Conservation (phyloP, 2,888 invertebrate species). For the Catocala fraxini region DNA sequence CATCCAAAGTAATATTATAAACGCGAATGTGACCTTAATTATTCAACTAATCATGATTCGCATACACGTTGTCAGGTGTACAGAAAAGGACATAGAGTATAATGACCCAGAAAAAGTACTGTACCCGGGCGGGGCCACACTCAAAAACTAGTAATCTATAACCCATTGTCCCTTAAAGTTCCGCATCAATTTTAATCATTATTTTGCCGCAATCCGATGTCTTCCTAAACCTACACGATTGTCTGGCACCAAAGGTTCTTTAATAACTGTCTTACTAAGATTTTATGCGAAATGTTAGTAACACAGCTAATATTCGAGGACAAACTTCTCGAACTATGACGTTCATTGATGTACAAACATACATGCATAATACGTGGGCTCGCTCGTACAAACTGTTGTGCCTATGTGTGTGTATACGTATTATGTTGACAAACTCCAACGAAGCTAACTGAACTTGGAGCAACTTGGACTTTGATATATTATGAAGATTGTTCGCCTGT, state of each 20-base stretch:
- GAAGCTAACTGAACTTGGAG: conserved; percentile 50
- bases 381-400: conserved; percentile 19
- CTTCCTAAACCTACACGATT: too few species aligned
- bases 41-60: too few species aligned
- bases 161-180: too few species aligned
- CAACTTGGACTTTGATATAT: conserved; percentile 59
- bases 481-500: conserved; percentile 54
- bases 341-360: conserved; percentile 5
- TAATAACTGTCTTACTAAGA: background rate
- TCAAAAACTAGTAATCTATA: too few species aligned
- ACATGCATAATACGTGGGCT: conserved; percentile 9
- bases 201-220: too few species aligned
- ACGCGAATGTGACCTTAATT: too few species aligned
- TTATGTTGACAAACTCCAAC: conserved; percentile 48
- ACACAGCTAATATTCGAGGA: background rate
- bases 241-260: background rate
- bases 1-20: too few species aligned
- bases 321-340: conserved; percentile 10
- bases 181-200: too few species aligned
- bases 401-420: conserved; percentile 28
- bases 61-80: too few species aligned
- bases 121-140: too few species aligned
- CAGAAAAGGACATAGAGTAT: too few species aligned
- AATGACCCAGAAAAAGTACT: too few species aligned
- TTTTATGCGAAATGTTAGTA: background rate